Base-by-base conservation (phyloP, 1,140 invertebrate species). In the Phymorhynchus buccinoides region DNA sequence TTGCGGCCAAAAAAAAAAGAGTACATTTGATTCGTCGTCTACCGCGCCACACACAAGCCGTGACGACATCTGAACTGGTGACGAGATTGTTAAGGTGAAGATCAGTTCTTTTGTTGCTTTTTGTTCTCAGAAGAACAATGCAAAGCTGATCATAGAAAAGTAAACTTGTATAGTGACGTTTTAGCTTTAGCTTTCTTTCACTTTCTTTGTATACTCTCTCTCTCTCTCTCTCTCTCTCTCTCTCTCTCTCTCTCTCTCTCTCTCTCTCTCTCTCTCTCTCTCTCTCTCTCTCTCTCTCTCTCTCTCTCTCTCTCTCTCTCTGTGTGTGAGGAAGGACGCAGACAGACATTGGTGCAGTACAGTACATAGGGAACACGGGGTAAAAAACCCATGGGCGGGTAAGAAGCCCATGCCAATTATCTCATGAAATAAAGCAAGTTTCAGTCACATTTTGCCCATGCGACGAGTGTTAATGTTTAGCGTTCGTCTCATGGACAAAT, bases 191-290 rank as follows among this genome's bases (percentile, higher is more conserved):
- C 27, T 27, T 79, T 79, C 1, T 3, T 27, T 56, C 7, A 32
- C 27, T 81, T 56, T 7, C 52, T 56, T 56, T 6, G 1, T 9
- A 7, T 62, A 18, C 32, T 56, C 48, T 52, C 22, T 52, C 48
- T 52, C 52, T 48, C 7, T 81, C 48, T 52, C 27, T 30, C 22
- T 83, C 56, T 1, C 37, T 22, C 68, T 35, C 12, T 83, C 39
- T 83, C 52, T 83, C 39, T 68, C 81, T 83, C 62, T 71, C 62
- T 83, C 52, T 71, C 39, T 71, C 39, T 71, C 81, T 83, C 62
- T 83, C 81, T 83, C 52, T 37, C 32, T 83, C 39, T 41, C 35
- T 83, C 62, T 71, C 62, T 83, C 32, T 71, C 39, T 83, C 81
- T 41, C 52, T 48, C 62, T 35, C 66, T 37, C 30, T 83, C 48